Evolutionary conservation across 2,888 invertebrate genomes (phyloP), one percentile per base, ranked within the genome.

Genomic region (Eristalis tenax): DNA sequence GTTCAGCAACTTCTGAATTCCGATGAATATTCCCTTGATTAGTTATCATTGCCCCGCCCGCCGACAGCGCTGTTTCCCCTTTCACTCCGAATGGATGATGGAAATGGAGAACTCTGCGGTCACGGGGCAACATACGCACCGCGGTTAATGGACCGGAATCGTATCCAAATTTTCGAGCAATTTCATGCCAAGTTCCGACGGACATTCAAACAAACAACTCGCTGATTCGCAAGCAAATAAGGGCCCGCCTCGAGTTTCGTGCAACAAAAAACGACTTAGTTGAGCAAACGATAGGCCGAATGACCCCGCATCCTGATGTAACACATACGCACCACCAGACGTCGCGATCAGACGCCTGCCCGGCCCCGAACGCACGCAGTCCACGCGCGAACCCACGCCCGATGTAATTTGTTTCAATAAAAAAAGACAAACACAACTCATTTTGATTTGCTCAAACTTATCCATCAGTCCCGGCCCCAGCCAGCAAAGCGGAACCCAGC

Each of bases 391-490:
- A 28, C 18, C 57, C 23, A 38, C 59, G 40, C 40, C 26, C 70
- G 70, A 22, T 35, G 57, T 59, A 71, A 71, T 71, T 71, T 59
- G 70, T 71, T 40, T 59, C 70, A 59, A 71, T 59, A 38, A 15
- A 59, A 38, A 59, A 26, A 70, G 32, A 70, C 57, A 70, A 70
- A 70, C n/a, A 57, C 22, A 40, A 70, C 26, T 66, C 43, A 79
- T 79, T 83, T 79, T 83, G 74, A 50, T 79, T 74, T 66, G 59
- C 70, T 40, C 22, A 40, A 84, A 66, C 70, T 84, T 80, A 80
- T 84, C 84, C 80, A 76, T 80, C 84, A 84, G 63, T 8, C 50
- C 23, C 50, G 65, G 65, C 79, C 79, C 13, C 26, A 3, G 26
- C 26, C 26, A 26, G 26, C 61, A 70, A n/a, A 32, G 23, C 10